Conservation (phyloP, 2,113 vertebrate species). For the Triplophysa tibetana region DNA sequence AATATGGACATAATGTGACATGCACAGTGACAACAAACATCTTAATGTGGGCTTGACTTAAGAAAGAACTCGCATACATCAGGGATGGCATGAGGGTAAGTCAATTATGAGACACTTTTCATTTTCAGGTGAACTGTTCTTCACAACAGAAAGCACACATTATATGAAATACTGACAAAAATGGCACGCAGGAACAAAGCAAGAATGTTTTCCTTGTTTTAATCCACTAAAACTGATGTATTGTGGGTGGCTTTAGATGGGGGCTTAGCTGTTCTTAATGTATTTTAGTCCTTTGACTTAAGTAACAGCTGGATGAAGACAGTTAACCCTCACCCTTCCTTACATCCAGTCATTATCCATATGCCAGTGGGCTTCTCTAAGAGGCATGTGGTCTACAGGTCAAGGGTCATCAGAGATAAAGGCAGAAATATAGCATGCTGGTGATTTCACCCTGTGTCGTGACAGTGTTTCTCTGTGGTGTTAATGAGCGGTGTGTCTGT, state of each 20-base stretch:
- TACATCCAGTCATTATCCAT: slow-evolving; percentile 29
- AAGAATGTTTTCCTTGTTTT: background rate
- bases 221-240: slow-evolving; percentile 3
- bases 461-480: background rate
- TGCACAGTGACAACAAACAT: no score
- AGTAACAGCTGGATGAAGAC: slow-evolving; percentile 37
- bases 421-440: slow-evolving; percentile 32
- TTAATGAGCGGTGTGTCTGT: slow-evolving; percentile 22
- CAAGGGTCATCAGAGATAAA: slow-evolving; percentile 33
- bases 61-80: no score
- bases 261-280: slow-evolving; percentile 20
- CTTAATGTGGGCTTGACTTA: no score
- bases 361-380: slow-evolving; percentile 9
- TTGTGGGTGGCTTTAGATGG: background rate
- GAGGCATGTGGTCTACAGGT: slow-evolving; percentile 9
- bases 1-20: no score
- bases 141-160: no score
- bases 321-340: slow-evolving; percentile 20
- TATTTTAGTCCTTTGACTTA: slow-evolving; percentile 7
- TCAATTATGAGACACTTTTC: no score
- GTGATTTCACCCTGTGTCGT: background rate
- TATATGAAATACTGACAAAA: background rate
- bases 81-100: no score
- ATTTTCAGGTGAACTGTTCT: no score
- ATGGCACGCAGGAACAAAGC: background rate